A percentile compares a stretch with the other conserved stretches of the same genome.
Evolutionary conservation across 2,888 invertebrate species (phyloP).

Genomic region (Drosophila setosimentum): DNA sequence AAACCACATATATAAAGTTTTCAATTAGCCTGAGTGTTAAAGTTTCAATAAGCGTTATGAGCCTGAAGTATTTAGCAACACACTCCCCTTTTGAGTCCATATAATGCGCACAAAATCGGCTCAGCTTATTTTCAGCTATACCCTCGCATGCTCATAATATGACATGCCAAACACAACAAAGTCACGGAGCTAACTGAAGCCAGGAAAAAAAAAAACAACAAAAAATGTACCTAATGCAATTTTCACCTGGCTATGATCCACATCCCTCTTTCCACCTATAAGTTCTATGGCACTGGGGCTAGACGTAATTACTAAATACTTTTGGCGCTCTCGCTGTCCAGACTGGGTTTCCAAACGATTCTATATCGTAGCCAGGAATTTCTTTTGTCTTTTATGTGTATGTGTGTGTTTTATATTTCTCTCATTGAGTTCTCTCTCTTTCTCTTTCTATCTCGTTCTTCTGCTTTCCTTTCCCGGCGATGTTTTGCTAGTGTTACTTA

Average conservation of each 20-base stretch:
- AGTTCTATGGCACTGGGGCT: slow-evolving; percentile 12
- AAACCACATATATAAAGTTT: slow-evolving; percentile 9
- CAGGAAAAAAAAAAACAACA: not conserved
- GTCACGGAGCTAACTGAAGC: slow-evolving; percentile 27
- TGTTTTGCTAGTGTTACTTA: slow-evolving; percentile 61
- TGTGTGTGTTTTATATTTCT: slow-evolving; percentile 18
- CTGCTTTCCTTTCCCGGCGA: not conserved
- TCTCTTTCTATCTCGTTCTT: not conserved
- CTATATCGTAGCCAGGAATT: slow-evolving; percentile 38
- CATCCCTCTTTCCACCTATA: slow-evolving; percentile 2
- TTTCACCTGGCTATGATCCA: slow-evolving; percentile 56
- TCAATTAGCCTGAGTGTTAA: slow-evolving; percentile 45
- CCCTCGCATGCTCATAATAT: slow-evolving; percentile 66
- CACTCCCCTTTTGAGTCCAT: not conserved
- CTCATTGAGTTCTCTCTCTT: not conserved
- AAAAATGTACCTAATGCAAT: slow-evolving; percentile 70
- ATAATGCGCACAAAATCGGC: slow-evolving; percentile 37
- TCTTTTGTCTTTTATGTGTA: slow-evolving; percentile 45
- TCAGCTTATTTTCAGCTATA: slow-evolving; percentile 46
- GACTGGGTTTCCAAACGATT: slow-evolving; percentile 31
- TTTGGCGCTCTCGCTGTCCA: slow-evolving; percentile 61
- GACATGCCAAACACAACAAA: slow-evolving; percentile 28
- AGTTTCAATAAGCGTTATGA: slow-evolving; percentile 41
- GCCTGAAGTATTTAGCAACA: slow-evolving; percentile 1
- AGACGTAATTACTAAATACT: slow-evolving; percentile 80